These are phyloP conservation scores for Dolichallabes microphthalmus DNA, from an alignment of 2,113 vertebrate species.

Conservation along the genomic window DNA sequence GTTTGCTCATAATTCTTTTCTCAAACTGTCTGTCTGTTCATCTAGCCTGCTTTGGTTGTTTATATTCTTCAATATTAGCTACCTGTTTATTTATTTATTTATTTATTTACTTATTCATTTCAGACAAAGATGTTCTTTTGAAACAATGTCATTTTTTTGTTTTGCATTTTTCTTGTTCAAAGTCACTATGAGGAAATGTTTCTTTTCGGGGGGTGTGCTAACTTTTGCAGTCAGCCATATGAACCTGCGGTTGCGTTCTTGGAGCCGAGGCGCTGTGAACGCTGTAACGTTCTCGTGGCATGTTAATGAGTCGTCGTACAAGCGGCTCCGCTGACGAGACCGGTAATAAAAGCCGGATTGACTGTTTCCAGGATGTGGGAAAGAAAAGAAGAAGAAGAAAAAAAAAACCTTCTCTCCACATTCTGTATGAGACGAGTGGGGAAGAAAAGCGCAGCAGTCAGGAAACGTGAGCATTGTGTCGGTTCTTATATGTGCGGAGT, in stretches of 20 bases:
- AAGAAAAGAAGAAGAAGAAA: background rate
- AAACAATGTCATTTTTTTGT: background rate
- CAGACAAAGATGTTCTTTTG: background rate
- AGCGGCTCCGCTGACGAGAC: background rate
- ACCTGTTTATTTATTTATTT: background rate
- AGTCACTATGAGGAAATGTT: too few relatives aligned
- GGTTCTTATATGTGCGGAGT: background rate
- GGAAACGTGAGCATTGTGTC: constrained; percentile 5
- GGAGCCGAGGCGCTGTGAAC: background rate
- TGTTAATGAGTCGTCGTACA: background rate
- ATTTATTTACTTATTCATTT: background rate
- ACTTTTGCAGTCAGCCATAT: background rate
- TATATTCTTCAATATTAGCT: background rate
- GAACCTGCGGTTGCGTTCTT: background rate
- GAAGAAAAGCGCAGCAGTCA: constrained; percentile 6
- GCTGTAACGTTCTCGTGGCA: background rate
- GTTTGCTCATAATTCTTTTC: background rate
- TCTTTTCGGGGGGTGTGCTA: background rate
- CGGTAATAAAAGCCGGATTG: background rate
- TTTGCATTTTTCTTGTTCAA: background rate
- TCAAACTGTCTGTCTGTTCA: background rate
- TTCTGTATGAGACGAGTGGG: background rate
- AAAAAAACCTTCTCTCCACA: background rate
- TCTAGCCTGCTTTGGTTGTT: background rate
- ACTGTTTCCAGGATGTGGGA: background rate